phyloP scores from a whole-genome alignment of 2,113 vertebrate genomes.

The Genyomyrus donnyi region DNA sequence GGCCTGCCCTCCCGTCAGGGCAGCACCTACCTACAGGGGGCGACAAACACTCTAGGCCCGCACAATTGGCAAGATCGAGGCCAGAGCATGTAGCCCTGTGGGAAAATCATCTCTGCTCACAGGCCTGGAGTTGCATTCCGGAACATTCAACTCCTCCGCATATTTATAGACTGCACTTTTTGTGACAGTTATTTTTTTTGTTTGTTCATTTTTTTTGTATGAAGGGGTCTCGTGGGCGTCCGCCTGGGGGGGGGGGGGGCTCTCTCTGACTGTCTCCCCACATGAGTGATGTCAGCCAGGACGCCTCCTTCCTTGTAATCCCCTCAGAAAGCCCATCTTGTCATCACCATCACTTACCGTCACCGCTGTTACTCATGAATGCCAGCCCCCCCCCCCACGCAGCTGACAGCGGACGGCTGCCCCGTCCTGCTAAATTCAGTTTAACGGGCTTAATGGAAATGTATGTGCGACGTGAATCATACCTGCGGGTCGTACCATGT shows the following conservation, averaged over 20 bases:
- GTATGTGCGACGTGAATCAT: not conserved
- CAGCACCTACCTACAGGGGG: not conserved
- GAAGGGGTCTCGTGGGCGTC: constrained; percentile 16
- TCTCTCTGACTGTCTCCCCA: constrained; percentile 5
- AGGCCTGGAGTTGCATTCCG: not conserved
- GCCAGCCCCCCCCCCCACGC: not conserved
- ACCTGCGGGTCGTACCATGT: not conserved
- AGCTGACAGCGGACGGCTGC: not conserved
- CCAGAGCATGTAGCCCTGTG: not conserved
- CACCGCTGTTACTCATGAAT: not conserved
- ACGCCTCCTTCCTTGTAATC: constrained; percentile 8
- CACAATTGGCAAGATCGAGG: not conserved
- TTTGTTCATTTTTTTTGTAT: constrained; percentile 1
- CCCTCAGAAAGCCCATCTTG: constrained; percentile 1
- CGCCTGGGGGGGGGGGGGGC: not conserved
- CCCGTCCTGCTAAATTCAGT: not conserved
- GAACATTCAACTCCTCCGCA: not conserved
- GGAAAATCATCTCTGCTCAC: not conserved
- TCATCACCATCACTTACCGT: not conserved
- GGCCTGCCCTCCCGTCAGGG: not conserved
- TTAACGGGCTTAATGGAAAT: not conserved
- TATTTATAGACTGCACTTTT: constrained; percentile 7
- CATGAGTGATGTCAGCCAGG: constrained; percentile 14
- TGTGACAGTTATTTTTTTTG: not conserved
- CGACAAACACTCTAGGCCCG: not conserved